Conservation (phyloP, 2,113 vertebrate species). For the Danio rerio region GRCz12tu NC_133196.1:21930001-21930500, state of each 20-base stretch:
- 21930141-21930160: constrained; percentile 38
- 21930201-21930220: constrained; percentile 38
- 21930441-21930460: constrained; percentile 39
- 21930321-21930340: constrained; percentile 47
- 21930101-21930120: constrained; percentile 40
- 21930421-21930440: constrained; percentile 47
- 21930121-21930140: constrained; percentile 35
- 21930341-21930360: constrained; percentile 32
- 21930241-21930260: constrained; percentile 41
- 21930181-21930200: constrained; percentile 45
- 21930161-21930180: constrained; percentile 43
- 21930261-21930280: constrained; percentile 19
- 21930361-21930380: constrained; percentile 32
- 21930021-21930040: constrained; percentile 29
- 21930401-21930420: background rate
- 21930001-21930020: too few species aligned
- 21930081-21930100: constrained; percentile 31
- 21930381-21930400: constrained; percentile 14
- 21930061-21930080: constrained; percentile 37
- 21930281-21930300: constrained; percentile 36
- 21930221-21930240: constrained; percentile 53
- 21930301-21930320: background rate
- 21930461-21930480: constrained; percentile 43
- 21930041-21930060: constrained; percentile 34
- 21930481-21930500: constrained; percentile 23